Evolutionary conservation across 2,888 invertebrate species (phyloP).

Genomic region (Ennomos fuscantarius): DNA sequence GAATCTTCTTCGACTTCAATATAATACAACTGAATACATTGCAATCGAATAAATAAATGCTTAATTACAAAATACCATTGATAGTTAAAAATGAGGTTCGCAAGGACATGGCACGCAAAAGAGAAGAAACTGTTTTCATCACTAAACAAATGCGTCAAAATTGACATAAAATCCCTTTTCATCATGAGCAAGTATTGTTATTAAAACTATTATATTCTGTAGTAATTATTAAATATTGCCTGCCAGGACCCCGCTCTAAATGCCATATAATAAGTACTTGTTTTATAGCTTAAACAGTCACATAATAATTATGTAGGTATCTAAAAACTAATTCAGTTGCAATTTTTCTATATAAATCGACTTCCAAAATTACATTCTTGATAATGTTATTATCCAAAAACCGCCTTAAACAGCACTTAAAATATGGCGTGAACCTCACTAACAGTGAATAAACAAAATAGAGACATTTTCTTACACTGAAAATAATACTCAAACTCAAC

Average conservation of each 20-base stretch:
- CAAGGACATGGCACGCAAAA: constrained; percentile 1
- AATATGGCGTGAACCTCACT: constrained; percentile 28
- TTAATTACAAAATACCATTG: background rate
- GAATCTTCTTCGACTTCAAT: constrained; percentile 47
- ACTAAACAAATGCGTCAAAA: no score
- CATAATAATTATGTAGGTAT: no score
- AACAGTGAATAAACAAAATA: constrained; percentile 28
- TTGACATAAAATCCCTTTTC: no score
- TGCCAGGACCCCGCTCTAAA: constrained; percentile 1
- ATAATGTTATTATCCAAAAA: no score
- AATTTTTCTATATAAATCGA: no score
- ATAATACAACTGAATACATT: constrained; percentile 22
- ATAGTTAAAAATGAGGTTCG: background rate
- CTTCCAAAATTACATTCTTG: no score
- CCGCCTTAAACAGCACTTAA: constrained; percentile 31
- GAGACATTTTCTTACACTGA: constrained; percentile 47
- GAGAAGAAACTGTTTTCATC: no score
- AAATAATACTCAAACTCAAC: constrained; percentile 74
- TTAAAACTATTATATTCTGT: no score
- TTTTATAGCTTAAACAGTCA: no score
- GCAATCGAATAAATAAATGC: constrained; percentile 4
- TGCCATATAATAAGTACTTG: constrained; percentile 2
- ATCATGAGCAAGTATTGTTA: no score
- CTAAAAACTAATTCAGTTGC: no score
- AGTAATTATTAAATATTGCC: background rate